phyloP scores from a whole-genome alignment of 1,140 invertebrate species.

The Probaryconus sp. region DNA sequence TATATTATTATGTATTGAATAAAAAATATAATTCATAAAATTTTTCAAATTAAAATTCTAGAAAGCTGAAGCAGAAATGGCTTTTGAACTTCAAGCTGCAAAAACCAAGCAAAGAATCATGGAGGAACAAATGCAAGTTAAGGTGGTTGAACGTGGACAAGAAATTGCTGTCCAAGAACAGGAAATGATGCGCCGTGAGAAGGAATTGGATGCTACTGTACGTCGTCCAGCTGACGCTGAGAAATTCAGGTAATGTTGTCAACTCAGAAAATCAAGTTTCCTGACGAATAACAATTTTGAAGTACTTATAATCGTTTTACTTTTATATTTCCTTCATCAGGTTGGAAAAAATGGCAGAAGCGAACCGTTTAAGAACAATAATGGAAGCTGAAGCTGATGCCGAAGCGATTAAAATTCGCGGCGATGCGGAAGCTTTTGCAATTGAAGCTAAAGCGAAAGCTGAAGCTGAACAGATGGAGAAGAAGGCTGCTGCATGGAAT shows the following conservation, averaged over 20 bases:
- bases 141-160: slow-evolving; percentile 94
- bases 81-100: slow-evolving; percentile 95
- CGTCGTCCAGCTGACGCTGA: slow-evolving; percentile 95
- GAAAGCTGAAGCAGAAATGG: slow-evolving; percentile 96
- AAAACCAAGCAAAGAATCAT: slow-evolving; percentile 97
- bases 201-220: slow-evolving; percentile 93
- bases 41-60: slow-evolving; percentile 50
- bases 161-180: slow-evolving; percentile 95
- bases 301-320: too few relatives aligned
- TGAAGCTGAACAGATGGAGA: slow-evolving; percentile 97
- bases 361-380: slow-evolving; percentile 89
- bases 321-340: slow-evolving; percentile 69
- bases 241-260: slow-evolving; percentile 83
- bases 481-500: slow-evolving; percentile 97
- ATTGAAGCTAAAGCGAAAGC: slow-evolving; percentile 96
- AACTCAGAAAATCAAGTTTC: slow-evolving; percentile 1
- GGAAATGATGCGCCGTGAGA: slow-evolving; percentile 90
- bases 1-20: too few relatives aligned
- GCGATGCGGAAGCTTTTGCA: slow-evolving; percentile 95
- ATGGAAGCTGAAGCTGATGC: slow-evolving; percentile 97
- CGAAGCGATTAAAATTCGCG: slow-evolving; percentile 87
- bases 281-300: too few relatives aligned
- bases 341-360: slow-evolving; percentile 95
- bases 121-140: slow-evolving; percentile 98
- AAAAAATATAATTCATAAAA: too few relatives aligned